Evolutionary conservation across 2,113 vertebrate genomes (phyloP).

Genomic region (Willisornis vidua): DNA sequence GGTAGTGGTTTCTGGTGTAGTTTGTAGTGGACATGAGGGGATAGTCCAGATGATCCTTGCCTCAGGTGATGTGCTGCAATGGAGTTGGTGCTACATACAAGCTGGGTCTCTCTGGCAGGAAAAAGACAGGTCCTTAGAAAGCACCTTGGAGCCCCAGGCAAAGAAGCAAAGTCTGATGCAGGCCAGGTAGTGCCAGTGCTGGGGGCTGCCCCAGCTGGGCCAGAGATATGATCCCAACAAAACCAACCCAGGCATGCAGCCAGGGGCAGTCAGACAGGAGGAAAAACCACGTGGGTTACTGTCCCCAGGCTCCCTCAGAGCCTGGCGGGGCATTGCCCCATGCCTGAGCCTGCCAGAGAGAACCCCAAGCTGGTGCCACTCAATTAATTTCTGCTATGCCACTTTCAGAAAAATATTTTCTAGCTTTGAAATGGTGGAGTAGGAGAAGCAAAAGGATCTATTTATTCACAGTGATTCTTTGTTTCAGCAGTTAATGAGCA

Average conservation of each 20-base stretch:
- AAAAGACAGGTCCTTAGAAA: background rate
- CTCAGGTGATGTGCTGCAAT: background rate
- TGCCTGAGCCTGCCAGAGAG: background rate
- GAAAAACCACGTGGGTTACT: background rate
- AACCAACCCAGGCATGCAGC: background rate
- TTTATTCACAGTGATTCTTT: conserved; percentile 6
- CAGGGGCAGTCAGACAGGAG: background rate
- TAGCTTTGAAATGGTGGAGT: background rate
- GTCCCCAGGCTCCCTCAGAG: background rate
- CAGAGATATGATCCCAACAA: background rate
- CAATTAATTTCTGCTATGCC: background rate
- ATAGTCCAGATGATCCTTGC: background rate
- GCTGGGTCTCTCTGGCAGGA: background rate
- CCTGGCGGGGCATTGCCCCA: background rate
- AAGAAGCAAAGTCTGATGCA: background rate
- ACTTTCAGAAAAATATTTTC: background rate
- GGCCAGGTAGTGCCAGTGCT: background rate
- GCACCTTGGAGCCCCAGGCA: background rate
- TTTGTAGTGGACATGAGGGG: background rate
- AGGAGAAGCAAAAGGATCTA: background rate
- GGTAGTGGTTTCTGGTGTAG: background rate
- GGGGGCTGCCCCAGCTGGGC: background rate
- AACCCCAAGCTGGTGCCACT: background rate
- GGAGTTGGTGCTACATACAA: background rate
- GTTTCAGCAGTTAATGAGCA: conserved; percentile 20